Base-by-base conservation (phyloP, 2,888 invertebrate genomes). In the Plebejus argus region DNA sequence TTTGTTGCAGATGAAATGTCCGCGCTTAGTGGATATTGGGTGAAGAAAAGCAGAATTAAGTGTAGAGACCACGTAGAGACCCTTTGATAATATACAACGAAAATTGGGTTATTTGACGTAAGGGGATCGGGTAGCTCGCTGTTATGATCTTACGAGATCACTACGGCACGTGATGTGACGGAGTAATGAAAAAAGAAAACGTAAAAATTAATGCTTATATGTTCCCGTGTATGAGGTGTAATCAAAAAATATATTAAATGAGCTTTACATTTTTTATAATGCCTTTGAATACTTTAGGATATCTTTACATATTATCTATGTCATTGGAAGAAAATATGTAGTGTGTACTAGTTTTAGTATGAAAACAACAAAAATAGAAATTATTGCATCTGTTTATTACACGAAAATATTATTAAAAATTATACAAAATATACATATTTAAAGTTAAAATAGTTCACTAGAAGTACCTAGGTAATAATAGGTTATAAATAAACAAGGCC, bases 301-400 rank as follows among this genome's bases (percentile, higher is more conserved):
- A 1, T 18, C n/a, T 56, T 56, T n/a, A 56, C 3, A 56, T 56
- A n/a, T n/a, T 12, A 18, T 53, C n/a, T 58, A 58, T n/a, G 58
- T 20, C 20, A 20, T n/a, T 39, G 1, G 58, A 58, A 20, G 58
- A 61, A 61, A 10, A 56, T 18, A 56, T 3, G 12, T 10, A 20
- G 8, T 3, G 20, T 20, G 8, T 20, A 18, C 8, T 8, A 58
- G 8, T 23, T 10, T 7, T 66, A 66, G 66, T 6, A 66, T 23
- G 15, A 33, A 66, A 66, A 66, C 66, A 66, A 33, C 28, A 15
- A 33, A 66, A 20, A 15, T 53, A 66, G 1, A 33, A 66, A 39
- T 70, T 71, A 71, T 71, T 74, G 74, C 74, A 74, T 74, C 18
- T 72, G 39, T 72, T 72, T 72, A 74, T 74, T 74, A 49, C 33